Conservation (phyloP, 2,113 vertebrate genomes). For the Apteryx mantelli region DNA sequence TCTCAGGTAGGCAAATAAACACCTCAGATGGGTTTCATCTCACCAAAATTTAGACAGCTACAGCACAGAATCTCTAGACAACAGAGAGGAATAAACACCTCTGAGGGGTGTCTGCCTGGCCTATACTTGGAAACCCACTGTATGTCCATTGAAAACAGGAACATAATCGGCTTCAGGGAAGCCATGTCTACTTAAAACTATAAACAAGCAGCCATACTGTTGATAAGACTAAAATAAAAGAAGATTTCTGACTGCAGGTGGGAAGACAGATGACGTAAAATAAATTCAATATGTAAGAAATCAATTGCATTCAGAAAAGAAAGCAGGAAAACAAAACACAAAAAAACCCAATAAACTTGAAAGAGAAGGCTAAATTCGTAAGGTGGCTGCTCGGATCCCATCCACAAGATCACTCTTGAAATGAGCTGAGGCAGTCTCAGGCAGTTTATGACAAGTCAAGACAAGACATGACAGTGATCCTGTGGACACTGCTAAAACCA, state of each 20-base stretch:
- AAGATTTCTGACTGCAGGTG: neutral
- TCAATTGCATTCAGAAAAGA: neutral
- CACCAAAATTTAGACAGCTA: neutral
- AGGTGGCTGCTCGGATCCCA: neutral
- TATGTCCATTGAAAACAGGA: neutral
- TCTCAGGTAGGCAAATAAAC: neutral
- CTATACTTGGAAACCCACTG: neutral
- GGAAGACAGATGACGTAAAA: neutral
- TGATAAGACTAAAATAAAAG: neutral
- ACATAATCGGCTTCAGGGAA: neutral
- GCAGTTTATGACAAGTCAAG: neutral
- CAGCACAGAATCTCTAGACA: neutral
- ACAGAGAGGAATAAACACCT: neutral
- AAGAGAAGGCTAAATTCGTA: neutral
- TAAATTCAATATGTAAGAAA: neutral
- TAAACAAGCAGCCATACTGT: neutral
- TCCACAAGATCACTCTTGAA: neutral
- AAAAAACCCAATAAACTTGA: neutral
- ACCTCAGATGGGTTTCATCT: neutral
- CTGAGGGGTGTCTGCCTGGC: neutral
- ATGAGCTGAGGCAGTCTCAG: neutral
- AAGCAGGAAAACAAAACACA: neutral
- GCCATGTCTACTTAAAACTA: neutral
- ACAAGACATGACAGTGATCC: neutral
- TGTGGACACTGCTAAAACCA: neutral